Base-by-base conservation (phyloP, 2,888 invertebrate genomes). In the Scrobipalpa atriplicella region DNA sequence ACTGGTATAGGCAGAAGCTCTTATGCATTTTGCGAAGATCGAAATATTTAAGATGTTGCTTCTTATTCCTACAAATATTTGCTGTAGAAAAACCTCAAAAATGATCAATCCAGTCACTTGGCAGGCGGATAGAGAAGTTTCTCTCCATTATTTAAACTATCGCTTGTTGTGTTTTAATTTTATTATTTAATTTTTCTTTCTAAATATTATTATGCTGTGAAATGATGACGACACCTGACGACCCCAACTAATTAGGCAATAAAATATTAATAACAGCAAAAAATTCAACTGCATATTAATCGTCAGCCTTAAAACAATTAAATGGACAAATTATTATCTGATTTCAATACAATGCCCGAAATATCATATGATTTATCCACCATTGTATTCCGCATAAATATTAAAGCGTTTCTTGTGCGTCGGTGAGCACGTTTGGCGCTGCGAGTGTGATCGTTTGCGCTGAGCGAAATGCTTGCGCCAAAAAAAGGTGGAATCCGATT, bases 401-500 rank as follows among this genome's bases (percentile, higher is more conserved):
- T 76, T 73, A 41, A 72, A 67, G 67, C 66, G 65, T 62, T 70
- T 71, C 64, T 67, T 70, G 66, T 67, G 66, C 67, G 69, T 66
- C 51, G 65, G 56, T 54, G 65, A 65, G 71, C 68, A 58, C 65
- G 63, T 67, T 64, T 29, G 64, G 43, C 51, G 67, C 21, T 9
- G 70, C 69, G 71, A 78, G 76, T 75, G 80, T 76, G 81, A 76
- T 76, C 71, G 67, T 74, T 75, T 73, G 72, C 75, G 72, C 76
- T 73, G 51, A 38, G 43, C 36, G 43, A 36, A 62, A 67, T 62
- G 11, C 64, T 41, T 9, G 13, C 8, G 18, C 38, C 29, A 29
- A 61, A 68, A 68, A 67, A 70, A 51, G 62, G 56, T 54, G 67
- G 62, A 43, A 47, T 58, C 18, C 11, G 47, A 65, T 56, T 56